Evolutionary conservation across 2,888 invertebrate genomes (phyloP).

Genomic region (Phlogophora meticulosa): DNA sequence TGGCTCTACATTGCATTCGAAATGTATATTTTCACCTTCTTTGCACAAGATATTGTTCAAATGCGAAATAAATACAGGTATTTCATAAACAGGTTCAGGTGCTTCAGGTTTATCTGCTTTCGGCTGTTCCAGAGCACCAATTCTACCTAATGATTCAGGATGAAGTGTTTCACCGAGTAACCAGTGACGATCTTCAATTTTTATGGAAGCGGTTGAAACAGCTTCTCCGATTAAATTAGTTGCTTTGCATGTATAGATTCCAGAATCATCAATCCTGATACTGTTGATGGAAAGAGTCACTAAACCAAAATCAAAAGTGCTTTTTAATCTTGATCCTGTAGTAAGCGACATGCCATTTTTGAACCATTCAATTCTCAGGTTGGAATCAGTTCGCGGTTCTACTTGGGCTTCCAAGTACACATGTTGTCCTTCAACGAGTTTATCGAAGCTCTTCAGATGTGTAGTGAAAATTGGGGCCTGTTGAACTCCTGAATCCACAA

Average conservation of each 20-base stretch:
- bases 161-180: conserved; percentile 96
- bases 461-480: conserved; percentile 99
- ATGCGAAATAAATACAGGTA: conserved; percentile 97
- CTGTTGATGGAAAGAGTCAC: conserved; percentile 98
- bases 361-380: conserved; percentile 97
- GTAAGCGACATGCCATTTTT: conserved; percentile 97
- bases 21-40: conserved; percentile 97
- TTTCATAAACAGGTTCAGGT: conserved; percentile 95
- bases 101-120: conserved; percentile 92
- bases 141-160: conserved; percentile 96
- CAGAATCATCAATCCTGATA: conserved; percentile 97
- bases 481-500: conserved; percentile 95
- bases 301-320: conserved; percentile 99
- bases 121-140: conserved; percentile 96
- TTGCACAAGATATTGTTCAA: conserved; percentile 97
- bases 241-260: conserved; percentile 98
- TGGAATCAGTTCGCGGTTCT: conserved; percentile 97
- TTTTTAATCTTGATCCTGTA: conserved; percentile 97
- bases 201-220: conserved; percentile 97
- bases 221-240: conserved; percentile 98
- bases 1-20: conserved; percentile 98
- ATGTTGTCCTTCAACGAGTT: conserved; percentile 96
- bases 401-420: conserved; percentile 97
- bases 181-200: conserved; percentile 97
- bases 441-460: conserved; percentile 96